Percentiles rank a stretch among this genome's conserved stretches.
Conservation (phyloP, 1,140 invertebrate species). For the Brachionus plicatilis region DNA sequence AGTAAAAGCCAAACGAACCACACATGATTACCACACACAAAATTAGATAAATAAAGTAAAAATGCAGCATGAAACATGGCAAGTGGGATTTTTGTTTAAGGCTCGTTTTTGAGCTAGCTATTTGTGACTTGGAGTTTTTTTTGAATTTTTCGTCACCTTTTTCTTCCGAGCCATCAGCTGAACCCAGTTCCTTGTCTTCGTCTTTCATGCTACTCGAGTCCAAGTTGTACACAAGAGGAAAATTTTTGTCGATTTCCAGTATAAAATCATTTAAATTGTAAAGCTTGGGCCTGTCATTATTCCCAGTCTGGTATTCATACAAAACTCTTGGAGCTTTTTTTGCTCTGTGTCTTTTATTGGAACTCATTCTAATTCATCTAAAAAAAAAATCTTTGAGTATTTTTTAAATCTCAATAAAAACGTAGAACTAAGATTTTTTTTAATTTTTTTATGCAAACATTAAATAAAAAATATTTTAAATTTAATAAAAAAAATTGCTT, state of each 20-base stretch:
- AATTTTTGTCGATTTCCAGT: background rate
- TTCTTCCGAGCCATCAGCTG: background rate
- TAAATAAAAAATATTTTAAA: too few relatives aligned
- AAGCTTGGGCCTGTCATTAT: background rate
- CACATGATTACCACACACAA: background rate
- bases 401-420: too few relatives aligned
- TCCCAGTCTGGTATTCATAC: background rate
- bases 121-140: background rate
- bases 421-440: too few relatives aligned
- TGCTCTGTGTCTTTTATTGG: background rate
- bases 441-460: too few relatives aligned
- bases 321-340: background rate
- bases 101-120: background rate
- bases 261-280: background rate
- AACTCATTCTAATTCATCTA: background rate
- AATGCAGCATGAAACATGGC: background rate
- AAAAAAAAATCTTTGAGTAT: background rate
- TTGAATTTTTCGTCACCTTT: background rate
- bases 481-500: too few relatives aligned
- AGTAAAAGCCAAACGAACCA: background rate
- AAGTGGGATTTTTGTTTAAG: background rate
- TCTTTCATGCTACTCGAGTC: background rate
- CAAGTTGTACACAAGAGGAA: background rate
- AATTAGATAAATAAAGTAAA: conserved; percentile 9
- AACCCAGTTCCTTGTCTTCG: background rate